Percentiles rank a stretch among this genome's conserved stretches.
phyloP scores from a whole-genome alignment of 64 coral and sea anemone genomes.

The Stylophora pistillata region DNA sequence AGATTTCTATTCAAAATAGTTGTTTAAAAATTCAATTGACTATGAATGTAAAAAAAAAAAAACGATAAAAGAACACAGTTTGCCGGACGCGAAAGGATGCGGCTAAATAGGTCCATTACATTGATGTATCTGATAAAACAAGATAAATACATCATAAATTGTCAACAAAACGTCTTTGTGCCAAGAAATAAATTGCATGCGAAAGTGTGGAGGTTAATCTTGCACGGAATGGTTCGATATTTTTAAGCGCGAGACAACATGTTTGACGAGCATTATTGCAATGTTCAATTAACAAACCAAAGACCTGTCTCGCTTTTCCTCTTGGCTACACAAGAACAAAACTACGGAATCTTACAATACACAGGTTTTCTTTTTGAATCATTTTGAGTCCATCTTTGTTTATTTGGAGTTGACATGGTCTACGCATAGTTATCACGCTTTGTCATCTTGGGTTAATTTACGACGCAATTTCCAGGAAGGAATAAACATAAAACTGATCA shows the following conservation, averaged over 20 bases:
- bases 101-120: slow-evolving; percentile 48
- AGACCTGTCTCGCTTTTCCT: slow-evolving; percentile 4
- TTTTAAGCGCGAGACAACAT: background rate
- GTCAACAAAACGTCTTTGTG: slow-evolving; percentile 42
- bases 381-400: background rate
- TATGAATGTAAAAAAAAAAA: slow-evolving; percentile 19
- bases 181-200: slow-evolving; percentile 4
- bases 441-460: slow-evolving; percentile 8
- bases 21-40: slow-evolving; percentile 37
- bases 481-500: background rate
- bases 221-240: background rate
- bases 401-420: slow-evolving; percentile 10
- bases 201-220: background rate
- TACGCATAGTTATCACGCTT: background rate
- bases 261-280: background rate
- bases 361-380: background rate
- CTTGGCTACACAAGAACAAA: slow-evolving; percentile 41
- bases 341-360: background rate
- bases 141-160: slow-evolving; percentile 35
- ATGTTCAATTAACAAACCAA: background rate
- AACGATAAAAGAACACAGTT: slow-evolving; percentile 27
- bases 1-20: slow-evolving; percentile 21
- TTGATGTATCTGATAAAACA: slow-evolving; percentile 46
- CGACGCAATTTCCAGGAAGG: slow-evolving; percentile 35
- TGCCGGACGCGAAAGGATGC: slow-evolving; percentile 32